Percentiles rank a stretch among this genome's conserved stretches.
These are phyloP conservation scores for Megaceryle torquata DNA, from an alignment of 2,113 vertebrate species.

Conservation along the genomic window DNA sequence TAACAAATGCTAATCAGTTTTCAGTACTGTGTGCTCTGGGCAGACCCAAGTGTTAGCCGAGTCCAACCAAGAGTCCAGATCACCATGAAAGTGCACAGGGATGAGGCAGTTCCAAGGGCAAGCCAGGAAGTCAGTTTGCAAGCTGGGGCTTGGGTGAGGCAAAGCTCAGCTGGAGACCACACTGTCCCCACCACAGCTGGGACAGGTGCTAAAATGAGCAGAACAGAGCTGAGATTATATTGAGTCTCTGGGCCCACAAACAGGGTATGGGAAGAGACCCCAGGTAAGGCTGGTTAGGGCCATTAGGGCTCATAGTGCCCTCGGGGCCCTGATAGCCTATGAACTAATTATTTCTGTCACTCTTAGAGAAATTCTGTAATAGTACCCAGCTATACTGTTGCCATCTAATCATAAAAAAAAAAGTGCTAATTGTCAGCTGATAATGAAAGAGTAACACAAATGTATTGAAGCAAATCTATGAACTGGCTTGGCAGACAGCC, in stretches of 20 bases:
- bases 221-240: not conserved
- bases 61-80: not conserved
- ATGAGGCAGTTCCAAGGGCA: not conserved
- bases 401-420: not conserved
- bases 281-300: not conserved
- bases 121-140: not conserved
- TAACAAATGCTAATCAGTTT: not conserved
- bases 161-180: not conserved
- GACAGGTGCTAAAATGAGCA: not conserved
- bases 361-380: not conserved
- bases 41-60: fast-evolving
- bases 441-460: not conserved
- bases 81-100: not conserved
- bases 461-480: not conserved
- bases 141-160: not conserved
- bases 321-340: not conserved
- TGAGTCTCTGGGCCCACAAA: not conserved
- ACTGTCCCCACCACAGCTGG: fast-evolving
- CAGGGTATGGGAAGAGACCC: not conserved
- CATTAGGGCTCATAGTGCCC: not conserved
- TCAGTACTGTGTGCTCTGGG: not conserved
- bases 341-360: not conserved
- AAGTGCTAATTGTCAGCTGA: not conserved
- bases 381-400: not conserved
- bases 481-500: not conserved